These are phyloP conservation scores for Lasioglossum oenotherae DNA, from an alignment of 2,888 invertebrate species.

Conservation along the genomic window DNA sequence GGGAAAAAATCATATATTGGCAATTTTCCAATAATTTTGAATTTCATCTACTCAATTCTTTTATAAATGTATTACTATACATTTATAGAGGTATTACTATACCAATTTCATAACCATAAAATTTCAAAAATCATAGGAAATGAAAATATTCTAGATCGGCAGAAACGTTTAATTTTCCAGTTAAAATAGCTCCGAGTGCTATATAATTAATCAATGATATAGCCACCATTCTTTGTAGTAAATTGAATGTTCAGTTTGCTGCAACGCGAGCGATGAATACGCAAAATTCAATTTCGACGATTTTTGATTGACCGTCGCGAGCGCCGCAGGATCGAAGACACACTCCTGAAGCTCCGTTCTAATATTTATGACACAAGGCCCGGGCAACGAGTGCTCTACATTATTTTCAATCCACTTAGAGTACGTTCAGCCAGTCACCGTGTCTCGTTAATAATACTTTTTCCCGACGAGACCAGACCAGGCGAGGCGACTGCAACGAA, in stretches of 20 bases:
- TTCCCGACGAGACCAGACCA: not conserved
- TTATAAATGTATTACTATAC: too few relatives aligned
- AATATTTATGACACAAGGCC: not conserved
- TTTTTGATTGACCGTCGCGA: not conserved
- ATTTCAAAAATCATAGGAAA: too few relatives aligned
- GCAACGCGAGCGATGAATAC: not conserved
- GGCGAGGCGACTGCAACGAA: conserved; percentile 1
- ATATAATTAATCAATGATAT: too few relatives aligned
- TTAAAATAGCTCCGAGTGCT: too few relatives aligned
- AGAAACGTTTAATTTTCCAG: too few relatives aligned
- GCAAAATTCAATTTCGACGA: not conserved
- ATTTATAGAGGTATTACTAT: too few relatives aligned
- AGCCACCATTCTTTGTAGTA: too few relatives aligned
- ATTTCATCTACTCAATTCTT: too few relatives aligned
- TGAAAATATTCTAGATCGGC: too few relatives aligned
- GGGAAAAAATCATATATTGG: too few relatives aligned
- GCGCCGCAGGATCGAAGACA: not conserved
- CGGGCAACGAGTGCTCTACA: not conserved
- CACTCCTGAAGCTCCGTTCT: not conserved
- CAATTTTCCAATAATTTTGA: too few relatives aligned
- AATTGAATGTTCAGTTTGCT: not conserved
- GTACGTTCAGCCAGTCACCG: conserved; percentile 14
- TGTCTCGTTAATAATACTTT: conserved; percentile 14
- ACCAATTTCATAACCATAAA: too few relatives aligned
- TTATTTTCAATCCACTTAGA: conserved; percentile 17